Conservation (phyloP, 2,888 invertebrate genomes). For the Rhorus exstirpatorius region DNA sequence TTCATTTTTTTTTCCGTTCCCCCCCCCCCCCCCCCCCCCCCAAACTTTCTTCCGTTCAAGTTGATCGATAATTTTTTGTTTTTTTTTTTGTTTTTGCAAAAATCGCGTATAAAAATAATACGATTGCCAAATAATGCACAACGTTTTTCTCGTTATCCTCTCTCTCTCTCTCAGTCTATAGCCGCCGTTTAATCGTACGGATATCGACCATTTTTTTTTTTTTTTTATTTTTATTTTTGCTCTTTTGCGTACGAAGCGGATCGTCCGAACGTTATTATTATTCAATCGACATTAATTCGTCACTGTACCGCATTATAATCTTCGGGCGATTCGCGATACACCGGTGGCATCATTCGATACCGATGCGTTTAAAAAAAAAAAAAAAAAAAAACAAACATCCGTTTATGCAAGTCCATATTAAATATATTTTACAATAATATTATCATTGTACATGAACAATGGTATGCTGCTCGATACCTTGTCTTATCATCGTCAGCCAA, state of each 20-base stretch:
- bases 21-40: background rate
- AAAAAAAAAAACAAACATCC: slow-evolving; percentile 81
- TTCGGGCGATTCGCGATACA: slow-evolving; percentile 30
- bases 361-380: too few species aligned
- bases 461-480: slow-evolving; percentile 83
- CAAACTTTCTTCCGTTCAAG: background rate
- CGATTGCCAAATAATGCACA: slow-evolving; percentile 67
- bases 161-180: slow-evolving; percentile 50
- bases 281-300: slow-evolving; percentile 13
- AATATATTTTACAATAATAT: slow-evolving; percentile 86
- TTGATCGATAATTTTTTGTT: slow-evolving; percentile 7
- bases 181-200: slow-evolving; percentile 29
- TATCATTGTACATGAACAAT: slow-evolving; percentile 85
- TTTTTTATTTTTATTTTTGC: slow-evolving; percentile 27
- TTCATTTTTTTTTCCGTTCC: slow-evolving; percentile 12
- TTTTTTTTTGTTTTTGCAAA: slow-evolving; percentile 33
- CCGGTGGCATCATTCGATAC: slow-evolving; percentile 70
- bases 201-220: slow-evolving; percentile 42
- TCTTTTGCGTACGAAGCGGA: slow-evolving; percentile 21
- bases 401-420: slow-evolving; percentile 83
- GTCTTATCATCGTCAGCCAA: slow-evolving; percentile 77
- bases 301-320: slow-evolving; percentile 9
- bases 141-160: slow-evolving; percentile 58
- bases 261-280: slow-evolving; percentile 14
- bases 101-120: slow-evolving; percentile 59